phyloP scores from a whole-genome alignment of 2,888 invertebrate genomes.

The Netelia inedita region DNA sequence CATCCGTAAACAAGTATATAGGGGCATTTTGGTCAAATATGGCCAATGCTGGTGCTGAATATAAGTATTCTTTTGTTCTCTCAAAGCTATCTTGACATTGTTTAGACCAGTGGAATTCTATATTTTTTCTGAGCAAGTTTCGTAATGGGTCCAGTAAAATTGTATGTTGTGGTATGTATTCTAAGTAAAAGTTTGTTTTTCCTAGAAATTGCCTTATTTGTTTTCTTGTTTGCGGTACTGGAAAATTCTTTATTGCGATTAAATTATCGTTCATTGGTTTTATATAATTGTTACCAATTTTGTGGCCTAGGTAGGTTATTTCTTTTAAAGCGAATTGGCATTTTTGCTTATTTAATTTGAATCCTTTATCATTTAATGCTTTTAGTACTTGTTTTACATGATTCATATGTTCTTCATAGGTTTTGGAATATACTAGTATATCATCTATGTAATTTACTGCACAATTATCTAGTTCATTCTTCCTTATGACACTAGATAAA shows the following conservation, averaged over 20 bases:
- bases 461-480: slow-evolving; percentile 63
- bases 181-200: slow-evolving; percentile 61
- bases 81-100: slow-evolving; percentile 55
- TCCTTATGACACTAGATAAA: slow-evolving; percentile 62
- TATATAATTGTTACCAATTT: slow-evolving; percentile 39
- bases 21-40: too few relatives aligned
- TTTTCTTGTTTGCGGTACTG: slow-evolving; percentile 27
- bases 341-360: slow-evolving; percentile 46
- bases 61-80: too few relatives aligned
- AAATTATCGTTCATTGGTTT: slow-evolving; percentile 61
- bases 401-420: slow-evolving; percentile 63
- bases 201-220: slow-evolving; percentile 41
- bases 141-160: slow-evolving; percentile 52
- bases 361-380: slow-evolving; percentile 34
- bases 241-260: slow-evolving; percentile 45
- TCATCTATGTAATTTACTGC: slow-evolving; percentile 72
- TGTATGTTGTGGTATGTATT: slow-evolving; percentile 47
- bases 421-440: slow-evolving; percentile 48
- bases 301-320: slow-evolving; percentile 43
- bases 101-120: slow-evolving; percentile 54
- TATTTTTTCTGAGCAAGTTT: slow-evolving; percentile 57
- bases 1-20: too few relatives aligned
- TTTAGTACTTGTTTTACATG: slow-evolving; percentile 58
- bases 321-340: slow-evolving; percentile 34
- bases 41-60: too few relatives aligned